Evolutionary conservation across 2,888 invertebrate genomes (phyloP), one percentile per base, ranked within the genome.

Genomic region (Meliscaeva auricollis): DNA sequence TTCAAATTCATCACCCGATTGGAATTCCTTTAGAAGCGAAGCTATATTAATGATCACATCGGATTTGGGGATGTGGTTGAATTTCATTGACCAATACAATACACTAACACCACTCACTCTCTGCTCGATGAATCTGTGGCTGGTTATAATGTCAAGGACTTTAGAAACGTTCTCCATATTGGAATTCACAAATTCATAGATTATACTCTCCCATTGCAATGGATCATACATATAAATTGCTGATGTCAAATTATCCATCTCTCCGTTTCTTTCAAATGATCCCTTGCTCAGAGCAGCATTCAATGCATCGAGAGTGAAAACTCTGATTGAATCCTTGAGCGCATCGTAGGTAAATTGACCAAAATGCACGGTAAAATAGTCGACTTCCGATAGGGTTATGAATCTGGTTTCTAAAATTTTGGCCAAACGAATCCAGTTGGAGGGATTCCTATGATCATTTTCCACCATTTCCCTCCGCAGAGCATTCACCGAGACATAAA

Each of bases 81-180:
- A 58, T 17, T 48, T 13, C 15, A 69, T n/a, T 20, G 38, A 52
- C 68, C 68, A 52, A 17, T 52, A 69, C 0, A 69, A n/a, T 15
- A 22, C 26, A n/a, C 13, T 52, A 9, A 69, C 8, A 5, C 52
- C 68, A 2, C 11, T 41, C 17, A 69, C 38, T 41, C 15, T 50
- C 38, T 69, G 52, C 7, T 35, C 22, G 3, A 52, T 54, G 3
- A 30, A 32, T 48, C 32, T 32, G 13, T 64, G 64, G 2, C 32
- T 48, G 0, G 6, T 0, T 4, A 64, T 46, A 7, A 30, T 48
- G 8, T 32, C 46, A 8, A 64, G 48, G 48, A 64, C 30, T 0
- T 20, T 13, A 0, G 32, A 20, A 1, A 13, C 0, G 2, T 7
- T 13, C 0, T 13, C 32, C 13, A 7, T 46, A 1, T 30, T 48